Base-by-base conservation (phyloP, 2,113 vertebrate genomes). In the Ellobius talpinus region DNA sequence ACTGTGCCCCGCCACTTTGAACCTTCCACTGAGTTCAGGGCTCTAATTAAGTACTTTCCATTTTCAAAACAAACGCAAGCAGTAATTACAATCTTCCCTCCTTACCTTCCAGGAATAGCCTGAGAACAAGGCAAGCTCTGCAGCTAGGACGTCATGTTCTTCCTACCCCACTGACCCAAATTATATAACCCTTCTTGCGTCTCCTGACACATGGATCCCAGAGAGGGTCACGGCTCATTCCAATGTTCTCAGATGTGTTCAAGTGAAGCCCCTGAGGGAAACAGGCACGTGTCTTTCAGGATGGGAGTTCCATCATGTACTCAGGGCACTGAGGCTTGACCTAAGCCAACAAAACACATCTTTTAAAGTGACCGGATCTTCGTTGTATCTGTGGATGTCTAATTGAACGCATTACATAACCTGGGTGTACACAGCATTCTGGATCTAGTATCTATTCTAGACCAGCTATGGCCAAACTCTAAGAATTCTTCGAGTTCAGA, bases 391-490 rank as follows among this genome's bases (percentile, higher is more conserved):
- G 65, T 13, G 63, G 72, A 47, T 78, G 58, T 61, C 77, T 98
- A 96, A 96, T 88, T 95, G 96, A 55, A 94, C 42, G 61, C 0
- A 55, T 97, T 97, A 98, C 14, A 16, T 94, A 98, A 97, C 73
- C 86, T 68, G 78, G 58, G 89, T 52, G 86, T 89, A 86, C 39
- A 1, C 76, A 95, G 63, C 93, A 74, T 85, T 63, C 95, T 13
- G 39, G 94, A 84, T 78, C 96, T 97, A 95, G 96, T 94, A 97
- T n/a, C n/a, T n/a, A n/a, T n/a, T n/a, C n/a, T n/a, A n/a, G 97
- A 95, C 89, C 19, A 94, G 86, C 89, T 82, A 73, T 65, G 66
- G 29, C 55, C 86, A 84, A 72, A 96, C 21, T 86, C 90, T 0
- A 65, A 96, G 39, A 89, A 92, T 68, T 87, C 90, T 76, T 52